Evolutionary conservation across 2,113 vertebrate species (phyloP).

Genomic region (Strix aluco): DNA sequence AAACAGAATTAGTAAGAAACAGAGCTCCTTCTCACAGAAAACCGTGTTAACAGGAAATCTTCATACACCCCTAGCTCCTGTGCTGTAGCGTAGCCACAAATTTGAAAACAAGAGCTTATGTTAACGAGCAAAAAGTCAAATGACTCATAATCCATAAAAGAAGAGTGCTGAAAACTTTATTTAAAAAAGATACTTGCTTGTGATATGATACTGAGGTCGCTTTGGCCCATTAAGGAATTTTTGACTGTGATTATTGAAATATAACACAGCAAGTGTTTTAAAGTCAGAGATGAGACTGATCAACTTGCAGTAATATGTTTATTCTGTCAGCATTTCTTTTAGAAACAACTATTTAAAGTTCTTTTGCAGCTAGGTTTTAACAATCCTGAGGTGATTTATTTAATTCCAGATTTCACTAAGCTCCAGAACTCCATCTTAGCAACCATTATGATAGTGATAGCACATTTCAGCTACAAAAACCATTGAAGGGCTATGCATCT

Average conservation of each 20-base stretch:
- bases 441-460: background rate
- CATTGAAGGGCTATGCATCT: background rate
- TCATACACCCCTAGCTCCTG: background rate
- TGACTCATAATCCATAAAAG: background rate
- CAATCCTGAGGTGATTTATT: background rate
- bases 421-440: background rate
- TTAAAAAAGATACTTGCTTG: background rate
- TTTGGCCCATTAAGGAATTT: background rate
- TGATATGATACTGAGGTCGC: background rate
- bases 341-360: conserved; percentile 2
- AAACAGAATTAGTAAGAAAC: background rate
- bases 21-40: background rate
- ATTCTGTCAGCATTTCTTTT: background rate
- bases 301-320: background rate
- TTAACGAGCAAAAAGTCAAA: background rate
- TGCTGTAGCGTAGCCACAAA: background rate
- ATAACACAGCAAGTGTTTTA: background rate
- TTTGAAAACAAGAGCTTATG: background rate
- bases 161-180: background rate
- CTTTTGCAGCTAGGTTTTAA: background rate
- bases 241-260: background rate
- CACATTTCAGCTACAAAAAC: background rate
- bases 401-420: conserved; percentile 20
- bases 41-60: background rate
- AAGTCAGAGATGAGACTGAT: background rate